A percentile compares a stretch with the other conserved stretches of the same genome.
These are phyloP conservation scores for Drosophila ohnishii DNA, from an alignment of 1,140 invertebrate genomes.

Conservation along the genomic window DNA sequence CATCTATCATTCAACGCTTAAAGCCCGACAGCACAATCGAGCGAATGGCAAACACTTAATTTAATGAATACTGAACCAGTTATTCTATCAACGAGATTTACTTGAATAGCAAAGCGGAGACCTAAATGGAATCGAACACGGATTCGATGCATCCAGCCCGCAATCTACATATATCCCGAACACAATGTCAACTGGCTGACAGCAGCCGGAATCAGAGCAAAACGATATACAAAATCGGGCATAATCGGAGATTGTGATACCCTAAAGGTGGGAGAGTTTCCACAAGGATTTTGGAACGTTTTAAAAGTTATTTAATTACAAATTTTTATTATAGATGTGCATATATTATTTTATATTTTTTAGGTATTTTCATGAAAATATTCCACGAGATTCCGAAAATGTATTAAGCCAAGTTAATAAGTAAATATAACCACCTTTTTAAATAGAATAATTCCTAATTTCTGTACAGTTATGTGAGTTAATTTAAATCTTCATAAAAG, in stretches of 20 bases:
- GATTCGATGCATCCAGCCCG: not conserved
- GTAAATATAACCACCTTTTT: no score
- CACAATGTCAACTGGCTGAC: slow-evolving; percentile 26
- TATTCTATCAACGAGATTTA: slow-evolving; percentile 52
- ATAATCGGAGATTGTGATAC: slow-evolving; percentile 1
- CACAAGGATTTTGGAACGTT: no score
- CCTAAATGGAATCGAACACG: slow-evolving; percentile 25
- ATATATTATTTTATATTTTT: no score
- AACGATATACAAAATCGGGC: not conserved
- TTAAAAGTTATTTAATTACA: not conserved
- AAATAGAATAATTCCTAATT: no score
- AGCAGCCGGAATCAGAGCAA: slow-evolving; percentile 23
- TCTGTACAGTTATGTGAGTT: no score
- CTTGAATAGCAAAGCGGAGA: slow-evolving; percentile 33
- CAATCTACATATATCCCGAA: slow-evolving; percentile 18
- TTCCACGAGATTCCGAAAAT: no score
- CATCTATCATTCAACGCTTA: slow-evolving; percentile 41
- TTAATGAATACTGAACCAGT: slow-evolving; percentile 52
- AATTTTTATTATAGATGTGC: no score
- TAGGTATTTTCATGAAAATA: no score
- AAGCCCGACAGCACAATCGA: slow-evolving; percentile 32
- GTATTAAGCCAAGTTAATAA: no score
- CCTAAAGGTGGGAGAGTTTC: not conserved
- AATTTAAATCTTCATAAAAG: no score
- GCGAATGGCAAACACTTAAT: slow-evolving; percentile 43